phyloP scores from a whole-genome alignment of 2,113 vertebrate genomes.

The Heptranchias perlo region DNA sequence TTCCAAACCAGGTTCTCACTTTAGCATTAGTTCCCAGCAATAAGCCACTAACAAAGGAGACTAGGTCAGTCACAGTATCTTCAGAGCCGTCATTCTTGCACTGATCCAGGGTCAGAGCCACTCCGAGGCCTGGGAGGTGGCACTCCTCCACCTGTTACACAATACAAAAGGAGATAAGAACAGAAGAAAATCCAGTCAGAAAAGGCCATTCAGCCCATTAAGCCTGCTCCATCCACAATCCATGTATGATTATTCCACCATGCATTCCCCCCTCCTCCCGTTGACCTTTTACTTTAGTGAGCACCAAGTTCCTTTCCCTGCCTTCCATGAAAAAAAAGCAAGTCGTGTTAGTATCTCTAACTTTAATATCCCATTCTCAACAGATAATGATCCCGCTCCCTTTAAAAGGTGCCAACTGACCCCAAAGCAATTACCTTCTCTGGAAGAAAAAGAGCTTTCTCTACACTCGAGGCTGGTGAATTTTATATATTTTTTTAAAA shows the following conservation, averaged over 20 bases:
- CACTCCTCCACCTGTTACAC: constrained; percentile 85
- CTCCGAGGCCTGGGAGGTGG: constrained; percentile 88
- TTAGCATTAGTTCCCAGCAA: constrained; percentile 93
- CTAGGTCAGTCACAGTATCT: constrained; percentile 88
- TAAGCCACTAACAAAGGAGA: constrained; percentile 91
- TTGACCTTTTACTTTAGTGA: background rate
- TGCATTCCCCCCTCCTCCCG: background rate
- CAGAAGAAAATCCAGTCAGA: background rate
- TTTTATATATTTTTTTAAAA: too few species aligned
- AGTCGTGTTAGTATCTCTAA: background rate
- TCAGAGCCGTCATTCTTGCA: constrained; percentile 78
- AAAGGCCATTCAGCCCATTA: background rate
- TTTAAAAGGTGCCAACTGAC: background rate
- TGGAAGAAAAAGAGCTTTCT: too few species aligned
- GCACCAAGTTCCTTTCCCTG: background rate
- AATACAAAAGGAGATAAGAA: constrained; percentile 39
- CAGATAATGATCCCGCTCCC: background rate
- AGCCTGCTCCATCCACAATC: background rate
- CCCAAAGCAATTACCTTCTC: background rate
- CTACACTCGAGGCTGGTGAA: too few species aligned
- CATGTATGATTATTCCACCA: background rate
- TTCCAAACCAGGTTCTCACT: constrained; percentile 96
- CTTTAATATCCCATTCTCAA: background rate
- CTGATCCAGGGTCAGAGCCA: constrained; percentile 91
- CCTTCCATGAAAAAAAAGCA: background rate